Conservation (phyloP, 2,888 invertebrate genomes). For the Criorhina ranunculi region DNA sequence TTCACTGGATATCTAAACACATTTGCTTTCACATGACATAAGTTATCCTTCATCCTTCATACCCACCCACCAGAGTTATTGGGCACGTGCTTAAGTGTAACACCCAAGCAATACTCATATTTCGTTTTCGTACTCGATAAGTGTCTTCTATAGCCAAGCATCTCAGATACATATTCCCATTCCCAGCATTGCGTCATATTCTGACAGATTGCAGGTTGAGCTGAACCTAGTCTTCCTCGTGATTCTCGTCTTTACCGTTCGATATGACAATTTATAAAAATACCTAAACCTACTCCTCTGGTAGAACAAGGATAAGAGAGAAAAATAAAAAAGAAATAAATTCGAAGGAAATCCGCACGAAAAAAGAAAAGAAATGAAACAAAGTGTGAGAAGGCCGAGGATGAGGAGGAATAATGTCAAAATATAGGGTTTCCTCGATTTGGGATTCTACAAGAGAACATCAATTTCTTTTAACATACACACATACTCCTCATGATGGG, state of each 20-base stretch:
- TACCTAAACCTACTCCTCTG: background rate
- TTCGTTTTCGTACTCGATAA: constrained; percentile 51
- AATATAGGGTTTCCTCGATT: constrained; percentile 42
- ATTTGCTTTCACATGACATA: constrained; percentile 60
- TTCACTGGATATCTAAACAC: constrained; percentile 44
- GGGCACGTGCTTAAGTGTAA: constrained; percentile 65
- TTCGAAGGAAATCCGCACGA: background rate
- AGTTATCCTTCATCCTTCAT: constrained; percentile 41
- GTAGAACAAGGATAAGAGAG: constrained; percentile 14
- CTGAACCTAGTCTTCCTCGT: constrained; percentile 39
- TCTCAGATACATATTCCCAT: constrained; percentile 41
- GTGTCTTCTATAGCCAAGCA: constrained; percentile 61
- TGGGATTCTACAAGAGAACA: constrained; percentile 48
- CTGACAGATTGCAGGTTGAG: constrained; percentile 72
- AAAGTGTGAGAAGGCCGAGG: no score
- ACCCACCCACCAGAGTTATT: constrained; percentile 13
- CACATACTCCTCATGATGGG: constrained; percentile 4
- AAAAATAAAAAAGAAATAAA: constrained; percentile 10
- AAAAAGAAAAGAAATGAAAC: constrained; percentile 16
- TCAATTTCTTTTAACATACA: constrained; percentile 30
- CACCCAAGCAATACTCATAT: constrained; percentile 42
- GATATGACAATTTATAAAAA: constrained; percentile 49
- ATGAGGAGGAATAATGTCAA: constrained; percentile 40
- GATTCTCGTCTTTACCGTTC: constrained; percentile 22
- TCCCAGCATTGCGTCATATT: constrained; percentile 63